Percentiles rank a stretch among this genome's conserved stretches.
These are phyloP conservation scores for Trematomus bernacchii DNA, from an alignment of 2,797 vertebrate genomes.

Conservation along the genomic window DNA sequence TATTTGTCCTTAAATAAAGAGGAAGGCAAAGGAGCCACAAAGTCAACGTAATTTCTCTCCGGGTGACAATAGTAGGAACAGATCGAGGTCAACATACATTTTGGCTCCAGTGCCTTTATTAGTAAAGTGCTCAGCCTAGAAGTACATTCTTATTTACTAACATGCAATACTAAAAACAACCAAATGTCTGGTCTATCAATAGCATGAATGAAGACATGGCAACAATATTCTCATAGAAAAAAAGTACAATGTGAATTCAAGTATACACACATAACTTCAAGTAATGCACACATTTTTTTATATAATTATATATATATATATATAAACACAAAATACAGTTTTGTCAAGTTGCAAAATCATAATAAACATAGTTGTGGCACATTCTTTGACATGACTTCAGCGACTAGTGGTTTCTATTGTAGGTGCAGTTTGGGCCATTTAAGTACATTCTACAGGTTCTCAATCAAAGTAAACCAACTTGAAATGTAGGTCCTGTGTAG, in stretches of 20 bases:
- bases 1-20: conserved; percentile 20
- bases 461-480: conserved; percentile 51
- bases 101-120: conserved; percentile 84
- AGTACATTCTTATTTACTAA: conserved; percentile 86
- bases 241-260: conserved; percentile 76
- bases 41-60: background rate
- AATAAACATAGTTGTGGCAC: conserved; percentile 68
- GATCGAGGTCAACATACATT: conserved; percentile 25
- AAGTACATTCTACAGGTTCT: conserved; percentile 69
- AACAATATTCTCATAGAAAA: conserved; percentile 74
- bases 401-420: conserved; percentile 51
- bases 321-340: conserved; percentile 75
- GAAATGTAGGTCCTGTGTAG: conserved; percentile 50
- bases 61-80: conserved; percentile 24
- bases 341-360: conserved; percentile 72
- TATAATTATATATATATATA: conserved; percentile 10
- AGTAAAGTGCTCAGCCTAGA: conserved; percentile 87
- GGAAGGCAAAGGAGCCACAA: background rate
- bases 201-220: conserved; percentile 77
- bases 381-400: conserved; percentile 73
- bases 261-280: conserved; percentile 84
- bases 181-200: conserved; percentile 71
- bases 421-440: conserved; percentile 39
- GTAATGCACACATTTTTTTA: conserved; percentile 71
- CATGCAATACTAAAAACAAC: conserved; percentile 88